These are phyloP conservation scores for Magallana ariakensis DNA, from an alignment of 1,140 invertebrate species.

Conservation along the genomic window DNA sequence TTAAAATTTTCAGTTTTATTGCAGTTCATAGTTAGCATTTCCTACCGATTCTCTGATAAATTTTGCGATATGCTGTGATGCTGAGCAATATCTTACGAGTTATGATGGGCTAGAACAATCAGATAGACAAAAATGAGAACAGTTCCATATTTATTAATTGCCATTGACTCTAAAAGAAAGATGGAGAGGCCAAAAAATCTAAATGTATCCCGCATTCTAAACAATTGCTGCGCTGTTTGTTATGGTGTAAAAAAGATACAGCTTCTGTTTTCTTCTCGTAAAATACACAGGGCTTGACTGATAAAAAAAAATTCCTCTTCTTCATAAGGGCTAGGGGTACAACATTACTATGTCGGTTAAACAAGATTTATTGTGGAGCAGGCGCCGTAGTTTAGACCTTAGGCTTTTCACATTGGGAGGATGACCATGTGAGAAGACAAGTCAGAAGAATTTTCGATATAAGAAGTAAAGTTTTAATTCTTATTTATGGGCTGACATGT, in stretches of 20 bases:
- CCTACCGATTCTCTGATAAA: constrained; percentile 24
- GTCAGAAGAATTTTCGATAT: neutral
- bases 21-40: constrained; percentile 15
- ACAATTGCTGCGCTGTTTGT: constrained; percentile 12
- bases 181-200: neutral
- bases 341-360: constrained; percentile 10
- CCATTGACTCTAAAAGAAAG: neutral
- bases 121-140: neutral
- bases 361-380: constrained; percentile 3
- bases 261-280: constrained; percentile 15
- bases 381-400: neutral
- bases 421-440: constrained; percentile 23
- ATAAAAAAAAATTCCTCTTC: constrained; percentile 10
- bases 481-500: constrained; percentile 32
- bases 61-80: constrained; percentile 4
- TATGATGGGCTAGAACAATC: neutral
- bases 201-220: neutral
- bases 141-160: neutral
- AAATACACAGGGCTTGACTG: neutral
- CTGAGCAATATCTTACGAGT: neutral
- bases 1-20: neutral
- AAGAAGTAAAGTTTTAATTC: constrained; percentile 35
- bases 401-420: constrained; percentile 1
- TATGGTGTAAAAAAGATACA: constrained; percentile 12
- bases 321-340: neutral